Base-by-base conservation (phyloP, 2,797 vertebrate genomes). In the Dicrostonyx torquatus region DNA sequence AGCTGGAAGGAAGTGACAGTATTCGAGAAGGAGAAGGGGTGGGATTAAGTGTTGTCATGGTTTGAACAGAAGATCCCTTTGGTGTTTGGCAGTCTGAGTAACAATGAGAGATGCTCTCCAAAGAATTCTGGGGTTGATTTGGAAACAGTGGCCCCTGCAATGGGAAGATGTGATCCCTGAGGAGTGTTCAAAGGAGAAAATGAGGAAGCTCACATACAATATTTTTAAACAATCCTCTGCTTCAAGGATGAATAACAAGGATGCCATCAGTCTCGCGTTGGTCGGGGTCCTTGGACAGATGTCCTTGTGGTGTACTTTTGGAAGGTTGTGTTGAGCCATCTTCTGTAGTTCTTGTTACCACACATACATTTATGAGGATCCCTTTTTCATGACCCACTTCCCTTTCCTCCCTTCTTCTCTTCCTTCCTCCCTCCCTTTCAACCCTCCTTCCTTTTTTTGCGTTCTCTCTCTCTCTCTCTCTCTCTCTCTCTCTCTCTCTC, bases 401-500 rank as follows among this genome's bases (percentile, higher is more conserved):
- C 31, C 48, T 1, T 20, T 26, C 34, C n/a, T 13, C 14, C 12
- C 15, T 29, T 6, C 43, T 5, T n/a, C 2, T 3, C 43, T 14
- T 31, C 15, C 34, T 8, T 6, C 5, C 22, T 68, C 31, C 18
- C 2, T 50, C 11, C 11, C 6, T 50, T 14, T 31, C n/a, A 62
- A 43, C 11, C 45, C 45, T 31, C 29, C 26, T 2, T 72, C 10
- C 31, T 34, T 37, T 6, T 5, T 55, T 55, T 53, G 15, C 15
- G 13, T 5, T 68, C 10, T n/a, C 15, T 14, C 14, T 4, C 5
- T 24, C 18, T 1, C 13, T 7, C 17, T 18, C n/a, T 8, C 5
- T 37, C 14, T 18, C 18, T 22, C 17, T 13, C 24, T 26, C 72
- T 14, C 10, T 2, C 18, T 22, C 10, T 0, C 10, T 3, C 40